Percentiles rank a stretch among this genome's conserved stretches.
phyloP scores from a whole-genome alignment of 2,113 vertebrate genomes.

The Plectropomus leopardus region DNA sequence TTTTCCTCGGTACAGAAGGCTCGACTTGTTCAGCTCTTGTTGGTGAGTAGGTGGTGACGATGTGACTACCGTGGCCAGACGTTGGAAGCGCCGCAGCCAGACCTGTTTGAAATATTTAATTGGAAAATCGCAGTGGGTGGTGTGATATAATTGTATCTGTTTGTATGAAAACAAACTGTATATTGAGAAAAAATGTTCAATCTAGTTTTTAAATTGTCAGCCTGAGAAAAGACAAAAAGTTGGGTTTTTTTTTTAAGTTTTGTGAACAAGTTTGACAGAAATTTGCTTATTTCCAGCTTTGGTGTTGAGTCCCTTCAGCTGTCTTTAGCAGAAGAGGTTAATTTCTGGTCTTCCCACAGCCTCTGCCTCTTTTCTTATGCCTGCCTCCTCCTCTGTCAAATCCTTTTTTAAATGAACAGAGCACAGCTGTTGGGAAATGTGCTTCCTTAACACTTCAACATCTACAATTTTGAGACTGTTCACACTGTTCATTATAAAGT shows the following conservation, averaged over 20 bases:
- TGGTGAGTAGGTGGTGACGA: background rate
- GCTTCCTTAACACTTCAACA: background rate
- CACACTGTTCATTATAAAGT: background rate
- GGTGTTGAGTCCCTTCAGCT: background rate
- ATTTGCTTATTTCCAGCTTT: background rate
- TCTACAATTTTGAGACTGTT: background rate
- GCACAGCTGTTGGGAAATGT: conserved; percentile 2
- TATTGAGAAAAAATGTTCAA: background rate
- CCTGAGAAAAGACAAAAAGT: background rate
- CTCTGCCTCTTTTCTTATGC: background rate
- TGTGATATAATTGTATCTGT: background rate
- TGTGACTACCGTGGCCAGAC: background rate
- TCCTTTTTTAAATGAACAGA: background rate
- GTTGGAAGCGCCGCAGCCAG: background rate
- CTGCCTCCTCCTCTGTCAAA: background rate
- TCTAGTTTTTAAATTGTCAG: background rate
- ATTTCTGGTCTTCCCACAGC: conserved; percentile 2
- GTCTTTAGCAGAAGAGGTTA: background rate
- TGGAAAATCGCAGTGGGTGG: conserved; percentile 1
- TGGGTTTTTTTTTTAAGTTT: background rate
- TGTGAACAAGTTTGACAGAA: background rate
- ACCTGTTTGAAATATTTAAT: background rate
- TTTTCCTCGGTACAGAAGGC: background rate
- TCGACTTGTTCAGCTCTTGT: background rate
- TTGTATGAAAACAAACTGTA: background rate